Evolutionary conservation across 2,888 invertebrate genomes (phyloP).

Genomic region (Globia sparganii): DNA sequence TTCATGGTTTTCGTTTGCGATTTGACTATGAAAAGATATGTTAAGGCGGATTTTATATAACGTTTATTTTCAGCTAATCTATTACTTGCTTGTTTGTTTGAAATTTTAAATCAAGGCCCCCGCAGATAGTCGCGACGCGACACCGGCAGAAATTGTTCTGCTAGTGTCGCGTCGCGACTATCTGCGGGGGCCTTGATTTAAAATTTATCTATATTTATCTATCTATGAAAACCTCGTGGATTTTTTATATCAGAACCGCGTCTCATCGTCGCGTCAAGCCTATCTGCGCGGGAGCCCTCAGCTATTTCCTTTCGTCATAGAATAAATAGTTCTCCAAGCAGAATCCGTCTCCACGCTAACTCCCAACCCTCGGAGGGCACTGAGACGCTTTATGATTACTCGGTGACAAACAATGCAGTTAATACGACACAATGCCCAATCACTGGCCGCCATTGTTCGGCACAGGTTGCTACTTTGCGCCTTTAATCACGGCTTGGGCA

Average conservation of each 20-base stretch:
- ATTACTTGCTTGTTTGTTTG: background rate
- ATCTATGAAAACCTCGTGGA: background rate
- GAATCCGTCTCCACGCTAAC: slow-evolving; percentile 70
- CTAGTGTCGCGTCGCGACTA: background rate
- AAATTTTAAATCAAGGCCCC: background rate
- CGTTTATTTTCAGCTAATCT: background rate
- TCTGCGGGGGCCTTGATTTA: background rate
- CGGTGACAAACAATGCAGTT: slow-evolving; percentile 87
- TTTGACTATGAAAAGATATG: background rate
- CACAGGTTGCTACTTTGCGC: slow-evolving; percentile 49
- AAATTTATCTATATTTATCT: too few species aligned
- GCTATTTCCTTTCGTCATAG: background rate
- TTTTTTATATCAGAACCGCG: background rate
- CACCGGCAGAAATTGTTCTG: background rate
- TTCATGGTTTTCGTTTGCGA: background rate
- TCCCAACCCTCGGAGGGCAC: slow-evolving; percentile 76
- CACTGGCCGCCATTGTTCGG: slow-evolving; percentile 76
- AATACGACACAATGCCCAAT: slow-evolving; percentile 89
- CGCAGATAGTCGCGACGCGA: background rate
- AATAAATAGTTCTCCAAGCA: slow-evolving; percentile 1
- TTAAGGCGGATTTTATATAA: background rate
- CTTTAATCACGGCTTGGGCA: slow-evolving; percentile 43
- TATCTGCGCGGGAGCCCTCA: background rate
- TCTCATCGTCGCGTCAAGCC: background rate
- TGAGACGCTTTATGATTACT: slow-evolving; percentile 86